These are phyloP conservation scores for Hylyphantes graminicola DNA, from an alignment of 1,140 invertebrate species.

Conservation along the genomic window DNA sequence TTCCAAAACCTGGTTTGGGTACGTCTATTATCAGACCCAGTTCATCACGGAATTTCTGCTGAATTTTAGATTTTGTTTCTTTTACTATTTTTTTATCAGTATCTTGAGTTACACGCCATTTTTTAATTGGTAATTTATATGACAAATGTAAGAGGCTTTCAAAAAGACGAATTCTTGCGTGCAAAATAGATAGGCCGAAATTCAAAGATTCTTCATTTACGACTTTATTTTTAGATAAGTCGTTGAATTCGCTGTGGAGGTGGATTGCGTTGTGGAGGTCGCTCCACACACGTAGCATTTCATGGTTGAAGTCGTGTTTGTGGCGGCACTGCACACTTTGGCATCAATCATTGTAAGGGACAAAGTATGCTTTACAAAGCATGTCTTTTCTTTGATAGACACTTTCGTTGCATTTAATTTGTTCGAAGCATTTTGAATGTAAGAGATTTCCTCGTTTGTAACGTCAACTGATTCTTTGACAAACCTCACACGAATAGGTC, in stretches of 20 bases:
- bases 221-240: not conserved
- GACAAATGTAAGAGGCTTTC: conserved; percentile 7
- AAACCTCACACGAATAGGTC: conserved; percentile 17
- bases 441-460: not conserved
- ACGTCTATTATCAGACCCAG: conserved; percentile 27
- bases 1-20: conserved; percentile 21
- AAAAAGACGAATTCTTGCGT: conserved; percentile 25
- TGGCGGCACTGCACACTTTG: conserved; percentile 14
- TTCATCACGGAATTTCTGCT: conserved; percentile 16
- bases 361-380: not conserved
- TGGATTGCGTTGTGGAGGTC: too few relatives aligned
- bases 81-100: conserved; percentile 21
- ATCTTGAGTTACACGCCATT: not conserved
- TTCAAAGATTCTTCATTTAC: not conserved
- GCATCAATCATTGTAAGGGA: conserved; percentile 26
- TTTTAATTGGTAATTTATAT: conserved; percentile 21
- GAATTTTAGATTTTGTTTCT: not conserved
- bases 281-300: conserved; percentile 25
- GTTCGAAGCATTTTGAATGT: not conserved
- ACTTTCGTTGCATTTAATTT: not conserved
- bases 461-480: not conserved
- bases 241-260: conserved; percentile 38
- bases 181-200: conserved; percentile 20
- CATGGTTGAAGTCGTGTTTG: conserved; percentile 21
- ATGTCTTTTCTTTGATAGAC: not conserved